Evolutionary conservation across 2,113 vertebrate species (phyloP), one percentile per base, ranked within the genome.

Genomic region (Tetrao urogallus): DNA sequence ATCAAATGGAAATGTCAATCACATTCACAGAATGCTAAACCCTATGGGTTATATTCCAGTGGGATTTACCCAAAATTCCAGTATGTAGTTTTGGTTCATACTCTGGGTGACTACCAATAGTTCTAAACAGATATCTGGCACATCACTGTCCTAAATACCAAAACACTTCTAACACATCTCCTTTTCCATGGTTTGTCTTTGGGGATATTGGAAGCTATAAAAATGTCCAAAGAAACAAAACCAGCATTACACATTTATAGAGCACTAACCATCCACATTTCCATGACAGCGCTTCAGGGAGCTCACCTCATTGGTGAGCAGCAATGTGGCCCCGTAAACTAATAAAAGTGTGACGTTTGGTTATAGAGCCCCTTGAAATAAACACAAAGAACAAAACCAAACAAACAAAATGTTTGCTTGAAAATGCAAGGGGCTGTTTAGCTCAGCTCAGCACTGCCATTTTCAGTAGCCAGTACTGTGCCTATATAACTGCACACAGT

Each of bases 221-320:
- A 92, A 82, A 85, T 28, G 30, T 69, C n/a, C 60, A 67, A 93
- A 82, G 92, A 92, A 93, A 92, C 75, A 91, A 94, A 93, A 93
- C 5, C 71, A 91, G 64, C 78, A 87, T 38, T 64, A 92, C 96
- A 92, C 28, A 80, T 70, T 66, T 85, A 58, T n/a, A 75, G 40
- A 60, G 77, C 11, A 42, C 43, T 66, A 93, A 45, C 50, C 67
- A 92, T 74, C 67, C 75, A 92, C 73, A 96, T 92, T 93, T 85
- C 92, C 87, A 80, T 74, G 75, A 77, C 92, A 91, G 87, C 32
- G 60, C 56, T 91, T 84, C 78, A 82, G 67, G 42, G 67, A 90
- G 64, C 42, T 93, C 78, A 69, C 71, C 74, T 94, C 78, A 67
- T 2, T 56, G 58, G 36, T 87, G 81, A 89, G 78, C 84, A 85